Conservation (phyloP, 2,888 invertebrate genomes). For the Dinocampus coccinellae region DNA sequence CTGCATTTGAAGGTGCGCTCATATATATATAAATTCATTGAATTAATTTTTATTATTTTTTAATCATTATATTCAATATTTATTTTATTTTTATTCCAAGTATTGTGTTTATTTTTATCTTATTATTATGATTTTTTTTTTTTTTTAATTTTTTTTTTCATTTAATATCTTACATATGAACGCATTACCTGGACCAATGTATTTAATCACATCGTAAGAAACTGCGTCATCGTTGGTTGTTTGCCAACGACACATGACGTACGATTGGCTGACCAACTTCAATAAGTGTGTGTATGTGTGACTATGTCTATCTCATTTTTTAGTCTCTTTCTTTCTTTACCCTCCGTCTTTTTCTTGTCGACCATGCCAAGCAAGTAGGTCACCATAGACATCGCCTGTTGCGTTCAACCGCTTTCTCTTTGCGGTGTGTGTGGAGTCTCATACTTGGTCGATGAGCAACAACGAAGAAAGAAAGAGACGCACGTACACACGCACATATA, state of each 20-base stretch:
- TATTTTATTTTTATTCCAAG: background rate
- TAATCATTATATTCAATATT: background rate
- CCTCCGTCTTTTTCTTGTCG: conserved; percentile 21
- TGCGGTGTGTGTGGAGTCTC: conserved; percentile 39
- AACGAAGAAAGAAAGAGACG: conserved; percentile 19
- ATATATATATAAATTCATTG: conserved; percentile 1
- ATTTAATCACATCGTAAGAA: conserved; percentile 31
- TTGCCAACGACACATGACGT: conserved; percentile 24
- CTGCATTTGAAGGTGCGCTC: conserved; percentile 53
- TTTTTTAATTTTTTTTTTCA: background rate
- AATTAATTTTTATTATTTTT: conserved; percentile 1
- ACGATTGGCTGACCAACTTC: conserved; percentile 38
- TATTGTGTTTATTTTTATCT: background rate
- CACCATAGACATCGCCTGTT: conserved; percentile 54
- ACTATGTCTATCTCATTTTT: background rate
- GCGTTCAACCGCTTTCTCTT: conserved; percentile 67
- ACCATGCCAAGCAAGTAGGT: conserved; percentile 45
- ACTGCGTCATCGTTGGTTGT: conserved; percentile 39
- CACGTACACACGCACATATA: background rate
- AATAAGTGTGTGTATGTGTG: conserved; percentile 20
- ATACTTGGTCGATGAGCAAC: conserved; percentile 36
- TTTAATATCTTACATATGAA: conserved; percentile 12
- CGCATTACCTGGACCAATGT: conserved; percentile 1
- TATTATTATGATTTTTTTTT: too few relatives aligned
- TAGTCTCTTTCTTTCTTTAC: conserved; percentile 17